phyloP scores from a whole-genome alignment of 2,113 vertebrate genomes.

The Mesembrinibis cayennensis region DNA sequence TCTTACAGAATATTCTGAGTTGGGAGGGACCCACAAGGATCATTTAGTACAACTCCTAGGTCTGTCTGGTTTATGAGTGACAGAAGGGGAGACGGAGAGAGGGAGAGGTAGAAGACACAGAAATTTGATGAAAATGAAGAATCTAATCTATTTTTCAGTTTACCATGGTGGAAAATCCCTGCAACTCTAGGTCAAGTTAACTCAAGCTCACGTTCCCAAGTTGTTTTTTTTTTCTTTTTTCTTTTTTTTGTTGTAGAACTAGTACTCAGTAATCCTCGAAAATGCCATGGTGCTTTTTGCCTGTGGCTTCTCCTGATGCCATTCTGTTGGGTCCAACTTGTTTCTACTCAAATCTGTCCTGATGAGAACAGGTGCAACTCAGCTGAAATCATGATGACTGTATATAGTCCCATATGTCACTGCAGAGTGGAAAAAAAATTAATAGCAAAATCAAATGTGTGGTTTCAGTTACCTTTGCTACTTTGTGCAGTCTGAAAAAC shows the following conservation, averaged over 20 bases:
- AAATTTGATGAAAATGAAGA: neutral
- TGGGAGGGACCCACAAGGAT: too few species aligned
- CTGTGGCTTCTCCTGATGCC: neutral
- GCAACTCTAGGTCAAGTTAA: neutral
- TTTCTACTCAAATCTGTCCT: neutral
- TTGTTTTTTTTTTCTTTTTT: too few species aligned
- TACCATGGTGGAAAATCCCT: neutral
- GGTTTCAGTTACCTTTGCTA: neutral
- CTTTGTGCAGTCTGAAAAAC: neutral
- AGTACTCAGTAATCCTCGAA: neutral
- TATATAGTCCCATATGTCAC: neutral
- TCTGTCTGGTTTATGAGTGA: neutral
- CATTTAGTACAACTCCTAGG: neutral
- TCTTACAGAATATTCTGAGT: too few species aligned
- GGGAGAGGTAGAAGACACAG: neutral
- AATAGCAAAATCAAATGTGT: neutral
- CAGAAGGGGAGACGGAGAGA: neutral
- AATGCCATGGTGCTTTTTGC: neutral
- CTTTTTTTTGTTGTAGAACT: neutral
- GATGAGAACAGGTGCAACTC: slow-evolving; percentile 3
- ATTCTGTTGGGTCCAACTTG: neutral
- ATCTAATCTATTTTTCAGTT: neutral
- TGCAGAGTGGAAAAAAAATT: neutral
- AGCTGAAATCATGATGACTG: neutral
- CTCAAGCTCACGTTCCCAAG: neutral